Base-by-base conservation (phyloP, 1,140 invertebrate species). In the Antheraea pernyi region DNA sequence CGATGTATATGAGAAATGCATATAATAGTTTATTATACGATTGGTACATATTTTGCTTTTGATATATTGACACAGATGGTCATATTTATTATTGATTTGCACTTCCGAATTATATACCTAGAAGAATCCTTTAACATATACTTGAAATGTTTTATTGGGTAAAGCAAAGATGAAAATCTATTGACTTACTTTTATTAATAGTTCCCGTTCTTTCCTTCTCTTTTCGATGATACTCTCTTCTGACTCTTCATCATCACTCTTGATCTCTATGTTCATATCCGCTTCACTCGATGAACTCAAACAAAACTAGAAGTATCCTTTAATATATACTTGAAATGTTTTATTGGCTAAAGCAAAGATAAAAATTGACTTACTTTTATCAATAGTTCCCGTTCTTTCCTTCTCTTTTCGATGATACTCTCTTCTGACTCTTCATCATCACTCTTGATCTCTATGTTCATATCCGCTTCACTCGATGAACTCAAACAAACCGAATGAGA, bases 201-300 rank as follows among this genome's bases (percentile, higher is more conserved):
- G 97, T 92, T 99, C 97, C 60, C 98, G 93, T 86, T 98, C 96
- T 88, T 97, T 97, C 72, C 98, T 94, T 77, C 97, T 94, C 82
- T 95, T 95, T 86, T 99, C 97, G 89, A 99, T 99, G 80, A 99
- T 98, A 71, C 96, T 95, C 89, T 99, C 97, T 86, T 99, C 98
- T 87, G 98, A 97, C 73, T 99, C 98, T 72, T 99, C 98, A 60
- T 97, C 96, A 30, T 95, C 95, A 67, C 96, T 95, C 72, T 97
- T 96, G 63, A 97, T 95, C 70, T 97, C 95, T 69, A 96, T 94
- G 81, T 95, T 94, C 19, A 94, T 91, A 73, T 95, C 93, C 85
- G 94, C 94, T 75, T 94, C 95, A 80, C 93, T 95, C 0, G 92
- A 93, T 42, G 39, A 42, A 42, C 39, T 75, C 89, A 92, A 2